These are phyloP conservation scores for Perithous albicinctus DNA, from an alignment of 2,888 invertebrate genomes.

Conservation along the genomic window DNA sequence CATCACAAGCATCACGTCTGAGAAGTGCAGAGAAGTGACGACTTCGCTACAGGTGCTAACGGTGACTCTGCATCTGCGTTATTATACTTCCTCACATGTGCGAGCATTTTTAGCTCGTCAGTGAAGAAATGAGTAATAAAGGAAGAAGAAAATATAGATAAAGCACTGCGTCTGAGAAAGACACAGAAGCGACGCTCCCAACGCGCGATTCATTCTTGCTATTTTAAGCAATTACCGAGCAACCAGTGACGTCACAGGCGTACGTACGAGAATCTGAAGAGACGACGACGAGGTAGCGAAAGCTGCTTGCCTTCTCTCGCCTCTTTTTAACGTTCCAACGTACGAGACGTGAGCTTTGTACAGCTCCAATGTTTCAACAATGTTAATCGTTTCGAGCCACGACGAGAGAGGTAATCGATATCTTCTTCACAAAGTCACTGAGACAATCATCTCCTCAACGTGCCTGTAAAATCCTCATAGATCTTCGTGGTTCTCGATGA, in stretches of 20 bases:
- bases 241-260: conserved; percentile 70
- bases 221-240: conserved; percentile 78
- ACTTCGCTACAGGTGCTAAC: neutral
- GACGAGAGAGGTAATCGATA: conserved; percentile 39
- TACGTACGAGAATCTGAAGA: conserved; percentile 46
- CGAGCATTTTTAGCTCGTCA: neutral
- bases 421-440: conserved; percentile 5
- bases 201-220: conserved; percentile 76
- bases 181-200: conserved; percentile 59
- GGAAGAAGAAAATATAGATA: conserved; percentile 1
- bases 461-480: neutral
- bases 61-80: no score
- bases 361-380: conserved; percentile 21
- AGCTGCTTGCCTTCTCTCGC: conserved; percentile 17
- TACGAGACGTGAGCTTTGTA: conserved; percentile 7
- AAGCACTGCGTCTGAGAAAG: conserved; percentile 21
- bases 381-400: conserved; percentile 47
- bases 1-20: no score
- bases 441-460: neutral
- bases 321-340: neutral
- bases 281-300: conserved; percentile 21
- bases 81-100: neutral
- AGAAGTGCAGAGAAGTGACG: no score
- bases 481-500: neutral
- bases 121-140: conserved; percentile 1